phyloP scores from a whole-genome alignment of 2,113 vertebrate species.

The Platichthys stellatus region DNA sequence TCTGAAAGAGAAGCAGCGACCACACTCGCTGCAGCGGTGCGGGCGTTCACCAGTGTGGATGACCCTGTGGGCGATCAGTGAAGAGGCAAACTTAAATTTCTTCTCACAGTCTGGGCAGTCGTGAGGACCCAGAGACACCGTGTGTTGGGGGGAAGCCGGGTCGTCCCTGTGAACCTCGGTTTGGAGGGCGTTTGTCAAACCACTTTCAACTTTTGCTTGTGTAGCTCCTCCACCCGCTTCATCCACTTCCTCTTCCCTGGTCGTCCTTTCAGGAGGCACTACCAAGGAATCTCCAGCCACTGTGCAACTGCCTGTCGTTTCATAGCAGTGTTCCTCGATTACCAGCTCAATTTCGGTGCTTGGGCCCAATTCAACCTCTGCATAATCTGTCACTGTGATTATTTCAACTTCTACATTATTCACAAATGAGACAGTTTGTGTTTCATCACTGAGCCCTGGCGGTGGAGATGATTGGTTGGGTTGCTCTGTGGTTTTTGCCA shows the following conservation, averaged over 20 bases:
- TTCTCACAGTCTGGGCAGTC: conserved; percentile 83
- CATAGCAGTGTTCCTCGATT: conserved; percentile 32
- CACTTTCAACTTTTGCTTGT: conserved; percentile 1
- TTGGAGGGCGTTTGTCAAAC: background rate
- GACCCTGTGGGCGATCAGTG: conserved; percentile 83
- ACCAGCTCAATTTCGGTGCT: conserved; percentile 26
- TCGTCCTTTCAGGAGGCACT: conserved; percentile 2
- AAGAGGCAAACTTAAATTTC: conserved; percentile 85
- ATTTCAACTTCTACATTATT: conserved; percentile 55
- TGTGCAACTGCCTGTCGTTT: background rate
- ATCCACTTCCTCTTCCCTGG: background rate
- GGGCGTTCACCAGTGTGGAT: conserved; percentile 79
- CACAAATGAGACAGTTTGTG: conserved; percentile 23
- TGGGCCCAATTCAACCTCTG: conserved; percentile 63
- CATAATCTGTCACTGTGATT: conserved; percentile 61
- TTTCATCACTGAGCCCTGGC: conserved; percentile 1
- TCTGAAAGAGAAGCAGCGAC: conserved; percentile 75
- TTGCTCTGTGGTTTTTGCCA: conserved; percentile 8
- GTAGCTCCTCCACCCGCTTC: background rate
- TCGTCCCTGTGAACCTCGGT: background rate
- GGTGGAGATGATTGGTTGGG: background rate
- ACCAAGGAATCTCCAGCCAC: background rate
- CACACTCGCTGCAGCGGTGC: conserved; percentile 73
- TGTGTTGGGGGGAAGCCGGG: background rate
- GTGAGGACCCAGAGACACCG: conserved; percentile 43